These are phyloP conservation scores for Sinella curviseta DNA, from an alignment of 1,140 invertebrate genomes.

Conservation along the genomic window DNA sequence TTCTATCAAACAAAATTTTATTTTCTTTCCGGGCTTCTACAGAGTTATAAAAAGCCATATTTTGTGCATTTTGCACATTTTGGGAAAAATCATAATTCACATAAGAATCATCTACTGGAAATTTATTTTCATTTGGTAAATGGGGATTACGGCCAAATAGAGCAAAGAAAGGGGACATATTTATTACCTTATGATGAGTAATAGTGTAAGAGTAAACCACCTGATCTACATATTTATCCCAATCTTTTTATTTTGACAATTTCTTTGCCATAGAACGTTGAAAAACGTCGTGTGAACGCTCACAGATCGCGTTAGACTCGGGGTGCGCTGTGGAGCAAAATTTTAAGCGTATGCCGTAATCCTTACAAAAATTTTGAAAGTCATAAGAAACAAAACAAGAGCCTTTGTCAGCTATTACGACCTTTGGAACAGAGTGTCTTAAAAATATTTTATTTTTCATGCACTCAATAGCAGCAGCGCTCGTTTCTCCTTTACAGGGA, in stretches of 20 bases:
- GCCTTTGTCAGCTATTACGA: slow-evolving; percentile 53
- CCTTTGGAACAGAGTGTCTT: slow-evolving; percentile 41
- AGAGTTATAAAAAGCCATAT: neutral
- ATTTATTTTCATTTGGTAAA: slow-evolving; percentile 36
- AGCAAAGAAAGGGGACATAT: slow-evolving; percentile 55
- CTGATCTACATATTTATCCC: slow-evolving; percentile 55
- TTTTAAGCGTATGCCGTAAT: slow-evolving; percentile 44
- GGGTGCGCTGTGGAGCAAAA: slow-evolving; percentile 29
- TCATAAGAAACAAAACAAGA: slow-evolving; percentile 49
- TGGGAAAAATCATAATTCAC: neutral
- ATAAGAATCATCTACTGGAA: neutral
- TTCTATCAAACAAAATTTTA: slow-evolving; percentile 2
- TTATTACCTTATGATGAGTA: slow-evolving; percentile 54
- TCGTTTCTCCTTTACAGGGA: neutral
- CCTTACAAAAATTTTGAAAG: slow-evolving; percentile 50
- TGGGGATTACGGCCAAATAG: slow-evolving; percentile 54
- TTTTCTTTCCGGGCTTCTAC: neutral
- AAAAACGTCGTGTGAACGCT: slow-evolving; percentile 45
- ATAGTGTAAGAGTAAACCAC: slow-evolving; percentile 57
- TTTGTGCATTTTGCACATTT: neutral
- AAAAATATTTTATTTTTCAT: neutral
- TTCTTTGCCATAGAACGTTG: slow-evolving; percentile 42
- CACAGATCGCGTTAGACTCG: slow-evolving; percentile 46
- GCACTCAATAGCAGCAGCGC: neutral
- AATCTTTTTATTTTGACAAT: slow-evolving; percentile 51